A percentile compares a stretch with the other conserved stretches of the same genome.
Conservation (phyloP, 2,797 vertebrate genomes). For the Staurois parvus region DNA sequence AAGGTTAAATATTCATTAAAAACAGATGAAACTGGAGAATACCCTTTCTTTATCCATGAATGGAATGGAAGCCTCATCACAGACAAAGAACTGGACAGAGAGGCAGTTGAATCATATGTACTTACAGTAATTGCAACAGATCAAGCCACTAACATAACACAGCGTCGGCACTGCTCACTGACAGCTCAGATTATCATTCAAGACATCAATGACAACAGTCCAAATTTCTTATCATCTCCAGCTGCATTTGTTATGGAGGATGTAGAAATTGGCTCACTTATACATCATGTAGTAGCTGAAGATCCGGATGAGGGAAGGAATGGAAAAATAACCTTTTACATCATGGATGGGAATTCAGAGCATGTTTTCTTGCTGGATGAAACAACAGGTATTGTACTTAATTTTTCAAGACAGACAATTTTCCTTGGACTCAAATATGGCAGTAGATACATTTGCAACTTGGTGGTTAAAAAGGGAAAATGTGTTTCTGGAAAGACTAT, state of each 20-base stretch:
- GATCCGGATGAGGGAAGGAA: slow-evolving; percentile 87
- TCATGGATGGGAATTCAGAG: slow-evolving; percentile 82
- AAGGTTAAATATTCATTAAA: slow-evolving; percentile 82
- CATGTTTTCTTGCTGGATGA: slow-evolving; percentile 81
- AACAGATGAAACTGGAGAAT: slow-evolving; percentile 63
- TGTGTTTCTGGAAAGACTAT: slow-evolving; percentile 24
- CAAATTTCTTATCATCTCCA: slow-evolving; percentile 79
- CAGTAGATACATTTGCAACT: slow-evolving; percentile 27
- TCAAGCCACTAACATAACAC: slow-evolving; percentile 75
- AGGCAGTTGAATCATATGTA: slow-evolving; percentile 72
- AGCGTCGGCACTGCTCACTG: slow-evolving; percentile 75
- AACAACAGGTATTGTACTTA: slow-evolving; percentile 80
- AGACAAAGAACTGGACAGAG: slow-evolving; percentile 80
- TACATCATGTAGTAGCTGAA: slow-evolving; percentile 81
- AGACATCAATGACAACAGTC: slow-evolving; percentile 90
- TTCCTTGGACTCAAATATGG: slow-evolving; percentile 37
- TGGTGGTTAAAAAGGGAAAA: slow-evolving; percentile 37
- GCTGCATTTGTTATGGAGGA: slow-evolving; percentile 79
- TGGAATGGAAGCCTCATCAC: slow-evolving; percentile 81
- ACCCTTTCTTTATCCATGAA: slow-evolving; percentile 85
- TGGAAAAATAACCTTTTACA: slow-evolving; percentile 78
- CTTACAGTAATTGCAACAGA: slow-evolving; percentile 85
- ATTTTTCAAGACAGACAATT: slow-evolving; percentile 72
- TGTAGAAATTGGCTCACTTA: slow-evolving; percentile 78
- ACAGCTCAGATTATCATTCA: slow-evolving; percentile 83